Conservation (phyloP, 2,797 vertebrate genomes). For the Sylvilagus floridanus region DNA sequence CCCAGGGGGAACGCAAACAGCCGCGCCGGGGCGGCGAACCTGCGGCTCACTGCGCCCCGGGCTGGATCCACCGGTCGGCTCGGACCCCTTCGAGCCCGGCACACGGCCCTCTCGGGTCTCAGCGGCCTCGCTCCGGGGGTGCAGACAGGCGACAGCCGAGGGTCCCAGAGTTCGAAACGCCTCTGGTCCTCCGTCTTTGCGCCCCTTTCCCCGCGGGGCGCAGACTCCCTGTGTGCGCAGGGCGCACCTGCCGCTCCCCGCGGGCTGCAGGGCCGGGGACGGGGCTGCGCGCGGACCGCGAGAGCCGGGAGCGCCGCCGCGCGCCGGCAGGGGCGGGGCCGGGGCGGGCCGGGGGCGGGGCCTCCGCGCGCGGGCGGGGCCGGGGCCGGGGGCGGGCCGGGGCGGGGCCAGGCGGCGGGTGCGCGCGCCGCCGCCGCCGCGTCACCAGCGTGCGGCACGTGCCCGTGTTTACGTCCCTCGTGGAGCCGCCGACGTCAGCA, state of each 20-base stretch:
- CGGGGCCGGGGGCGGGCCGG: not conserved
- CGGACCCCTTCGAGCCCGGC: no score
- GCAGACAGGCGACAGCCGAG: not conserved
- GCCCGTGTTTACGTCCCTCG: constrained; percentile 86
- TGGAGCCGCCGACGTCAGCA: constrained; percentile 83
- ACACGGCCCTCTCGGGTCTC: no score
- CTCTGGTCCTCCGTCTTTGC: not conserved
- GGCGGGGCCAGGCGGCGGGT: constrained; percentile 22
- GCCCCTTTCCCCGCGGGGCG: not conserved
- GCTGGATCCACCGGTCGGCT: no score
- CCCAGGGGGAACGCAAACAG: no score
- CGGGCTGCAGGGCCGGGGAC: accelerated
- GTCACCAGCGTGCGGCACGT: constrained; percentile 86
- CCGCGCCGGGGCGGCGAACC: no score
- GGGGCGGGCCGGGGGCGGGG: no score
- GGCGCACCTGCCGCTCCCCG: accelerated
- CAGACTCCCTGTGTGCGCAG: no score
- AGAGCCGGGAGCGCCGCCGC: not conserved
- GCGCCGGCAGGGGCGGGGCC: not conserved
- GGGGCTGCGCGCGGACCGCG: no score
- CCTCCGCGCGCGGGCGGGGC: not conserved
- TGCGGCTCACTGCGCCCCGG: no score
- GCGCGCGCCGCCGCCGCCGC: constrained; percentile 53
- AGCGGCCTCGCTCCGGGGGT: not conserved
- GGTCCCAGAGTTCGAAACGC: not conserved